Base-by-base conservation (phyloP, 1,140 invertebrate genomes). In the Drosophila kepulauana region DNA sequence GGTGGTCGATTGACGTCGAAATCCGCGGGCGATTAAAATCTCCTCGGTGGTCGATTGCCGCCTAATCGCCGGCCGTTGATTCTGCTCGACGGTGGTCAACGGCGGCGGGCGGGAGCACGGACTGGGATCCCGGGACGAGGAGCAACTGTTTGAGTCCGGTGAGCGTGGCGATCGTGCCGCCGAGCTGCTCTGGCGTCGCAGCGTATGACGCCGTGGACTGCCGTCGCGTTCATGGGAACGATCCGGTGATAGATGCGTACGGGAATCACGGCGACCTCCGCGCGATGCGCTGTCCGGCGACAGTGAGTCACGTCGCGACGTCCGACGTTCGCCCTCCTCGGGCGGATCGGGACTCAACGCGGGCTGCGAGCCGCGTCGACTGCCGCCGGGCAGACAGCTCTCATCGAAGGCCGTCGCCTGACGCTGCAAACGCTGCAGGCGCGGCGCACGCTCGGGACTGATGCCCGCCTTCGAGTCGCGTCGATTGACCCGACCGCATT, bases 391-490 rank as follows among this genome's bases (percentile, higher is more conserved):
- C 62, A 96, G 93, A 51, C 93, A 94, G 59, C 95, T 96, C 92
- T 98, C 97, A 92, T 98, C 97, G 91, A 97, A 97, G 46, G 97
- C 96, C 4, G 97, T 97, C 7, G 96, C 96, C 93, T 98, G 97
- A 45, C 97, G 94, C 79, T 96, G 96, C 51, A 98, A 93, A 56
- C 97, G 94, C 57, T 96, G 95, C 46, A 95, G 92, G 85, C 96
- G 95, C 1, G 95, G 94, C 20, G 94, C 94, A 6, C 95, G 93
- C 92, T 97, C 96, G 33, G 95, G 95, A 85, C 95, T 95, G 49
- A 94, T 94, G 38, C 91, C 91, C n/a, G 94, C 94, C 64, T 95
- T 93, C 8, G 96, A 96, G 91, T 96, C 95, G 67, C 96, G 93
- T 49, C 96, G 93, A 54, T 94, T 94, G 49, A 94, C 87, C 68